phyloP scores from a whole-genome alignment of 2,113 vertebrate genomes.

The Sisor rabdophorus region DNA sequence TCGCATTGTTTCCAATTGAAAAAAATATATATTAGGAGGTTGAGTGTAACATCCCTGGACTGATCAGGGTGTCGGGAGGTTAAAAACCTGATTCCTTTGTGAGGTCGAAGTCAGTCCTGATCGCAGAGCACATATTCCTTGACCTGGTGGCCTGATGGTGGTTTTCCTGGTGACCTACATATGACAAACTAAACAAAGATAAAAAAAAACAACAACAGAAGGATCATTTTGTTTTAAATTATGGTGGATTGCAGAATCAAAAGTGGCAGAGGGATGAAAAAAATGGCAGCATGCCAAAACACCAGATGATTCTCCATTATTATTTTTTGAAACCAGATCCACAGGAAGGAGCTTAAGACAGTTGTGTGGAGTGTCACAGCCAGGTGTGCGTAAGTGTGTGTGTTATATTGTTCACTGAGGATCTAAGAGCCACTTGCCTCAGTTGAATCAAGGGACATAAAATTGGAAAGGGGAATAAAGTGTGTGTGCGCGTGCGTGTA shows the following conservation, averaged over 20 bases:
- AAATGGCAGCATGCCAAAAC: constrained; percentile 16
- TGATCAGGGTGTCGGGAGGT: neutral
- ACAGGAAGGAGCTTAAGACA: constrained; percentile 33
- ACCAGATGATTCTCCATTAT: neutral
- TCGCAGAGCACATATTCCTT: neutral
- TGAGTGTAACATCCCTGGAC: neutral
- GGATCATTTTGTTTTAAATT: neutral
- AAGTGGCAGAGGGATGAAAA: constrained; percentile 8
- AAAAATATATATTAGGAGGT: neutral
- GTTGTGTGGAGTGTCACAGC: constrained; percentile 44
- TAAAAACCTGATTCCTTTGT: neutral
- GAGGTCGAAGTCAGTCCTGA: neutral
- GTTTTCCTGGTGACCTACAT: constrained; percentile 26
- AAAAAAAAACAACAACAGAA: constrained; percentile 11
- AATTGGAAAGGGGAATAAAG: constrained; percentile 53
- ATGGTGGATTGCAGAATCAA: constrained; percentile 6
- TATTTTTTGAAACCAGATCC: constrained; percentile 23
- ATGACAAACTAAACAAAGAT: neutral
- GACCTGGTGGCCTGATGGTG: neutral
- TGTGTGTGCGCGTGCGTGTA: constrained; percentile 75
- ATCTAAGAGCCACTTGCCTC: constrained; percentile 16
- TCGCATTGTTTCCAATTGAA: neutral
- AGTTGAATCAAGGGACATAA: neutral
- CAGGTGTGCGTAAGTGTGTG: constrained; percentile 1
- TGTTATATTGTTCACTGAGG: constrained; percentile 30